Conservation (phyloP, 2,888 invertebrate species). For the Papilio demoleus region DNA sequence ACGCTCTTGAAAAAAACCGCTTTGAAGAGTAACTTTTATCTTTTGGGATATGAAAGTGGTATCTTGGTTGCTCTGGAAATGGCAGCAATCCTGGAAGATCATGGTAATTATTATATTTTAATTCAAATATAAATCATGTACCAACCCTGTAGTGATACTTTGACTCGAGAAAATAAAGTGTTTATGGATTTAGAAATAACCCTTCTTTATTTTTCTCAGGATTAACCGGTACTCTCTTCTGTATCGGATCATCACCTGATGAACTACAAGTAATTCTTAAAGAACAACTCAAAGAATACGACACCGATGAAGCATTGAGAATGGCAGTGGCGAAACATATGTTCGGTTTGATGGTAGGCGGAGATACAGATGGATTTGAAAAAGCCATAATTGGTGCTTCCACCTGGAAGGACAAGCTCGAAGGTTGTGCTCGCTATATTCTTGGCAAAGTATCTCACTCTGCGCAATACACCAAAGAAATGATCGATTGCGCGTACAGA, state of each 20-base stretch:
- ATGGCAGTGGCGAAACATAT: conserved; percentile 59
- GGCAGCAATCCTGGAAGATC: conserved; percentile 54
- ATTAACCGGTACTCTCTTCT: conserved; percentile 61
- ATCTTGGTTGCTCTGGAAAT: conserved; percentile 54
- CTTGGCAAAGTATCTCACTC: conserved; percentile 55
- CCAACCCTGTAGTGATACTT: too few relatives aligned
- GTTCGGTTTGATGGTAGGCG: conserved; percentile 54
- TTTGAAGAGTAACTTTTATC: conserved; percentile 48
- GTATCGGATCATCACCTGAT: conserved; percentile 58
- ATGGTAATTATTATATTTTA: conserved; percentile 46
- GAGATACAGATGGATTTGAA: conserved; percentile 43
- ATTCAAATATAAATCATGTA: too few relatives aligned
- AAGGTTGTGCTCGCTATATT: conserved; percentile 51
- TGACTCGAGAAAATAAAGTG: neutral
- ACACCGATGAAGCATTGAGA: conserved; percentile 55
- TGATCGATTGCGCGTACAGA: conserved; percentile 53
- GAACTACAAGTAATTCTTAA: conserved; percentile 53
- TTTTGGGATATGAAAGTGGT: conserved; percentile 57
- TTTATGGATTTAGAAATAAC: neutral
- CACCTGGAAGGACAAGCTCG: conserved; percentile 53
- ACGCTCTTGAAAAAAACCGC: conserved; percentile 46
- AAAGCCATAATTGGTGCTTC: conserved; percentile 36
- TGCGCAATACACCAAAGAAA: conserved; percentile 54
- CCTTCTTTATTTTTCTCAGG: conserved; percentile 48
- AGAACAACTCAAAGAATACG: conserved; percentile 49